phyloP scores from a whole-genome alignment of 2,888 invertebrate species.

The Caenorhabditis auriculariae region DNA sequence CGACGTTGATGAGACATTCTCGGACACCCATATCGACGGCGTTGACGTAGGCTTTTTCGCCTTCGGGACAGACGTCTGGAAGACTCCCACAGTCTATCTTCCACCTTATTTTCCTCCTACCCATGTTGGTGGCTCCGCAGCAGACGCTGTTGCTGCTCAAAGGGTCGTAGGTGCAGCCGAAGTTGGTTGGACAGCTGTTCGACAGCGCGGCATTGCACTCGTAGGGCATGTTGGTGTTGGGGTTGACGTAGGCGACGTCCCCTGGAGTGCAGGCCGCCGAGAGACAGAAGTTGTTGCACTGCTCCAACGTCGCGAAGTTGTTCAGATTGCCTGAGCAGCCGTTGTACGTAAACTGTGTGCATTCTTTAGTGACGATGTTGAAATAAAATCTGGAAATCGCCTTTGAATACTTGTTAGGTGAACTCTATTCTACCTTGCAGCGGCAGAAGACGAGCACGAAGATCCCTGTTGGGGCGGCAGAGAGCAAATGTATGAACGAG shows the following conservation, averaged over 20 bases:
- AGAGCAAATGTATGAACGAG: constrained; percentile 56
- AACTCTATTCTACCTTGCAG: constrained; percentile 53
- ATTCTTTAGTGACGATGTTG: constrained; percentile 47
- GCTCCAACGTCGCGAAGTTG: constrained; percentile 60
- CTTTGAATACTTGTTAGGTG: not conserved
- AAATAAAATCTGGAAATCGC: constrained; percentile 30
- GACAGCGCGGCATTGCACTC: constrained; percentile 60
- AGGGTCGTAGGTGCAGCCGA: constrained; percentile 58
- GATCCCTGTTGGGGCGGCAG: constrained; percentile 61
- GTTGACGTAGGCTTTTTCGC: constrained; percentile 63
- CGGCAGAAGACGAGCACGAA: constrained; percentile 58
- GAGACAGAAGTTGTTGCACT: constrained; percentile 62
- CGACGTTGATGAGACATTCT: constrained; percentile 62
- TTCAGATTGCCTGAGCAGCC: constrained; percentile 57
- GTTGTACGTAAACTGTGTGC: constrained; percentile 61
- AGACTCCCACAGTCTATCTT: not conserved
- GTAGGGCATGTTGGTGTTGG: constrained; percentile 60
- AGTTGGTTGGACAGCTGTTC: constrained; percentile 61
- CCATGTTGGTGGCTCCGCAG: constrained; percentile 62
- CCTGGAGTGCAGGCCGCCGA: constrained; percentile 61
- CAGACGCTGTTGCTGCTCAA: constrained; percentile 57
- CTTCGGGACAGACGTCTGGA: constrained; percentile 61
- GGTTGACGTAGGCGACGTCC: constrained; percentile 60
- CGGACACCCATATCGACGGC: constrained; percentile 58
- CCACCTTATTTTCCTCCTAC: constrained; percentile 15